Conservation (phyloP, 2,888 invertebrate species). For the Noctua comes region DNA sequence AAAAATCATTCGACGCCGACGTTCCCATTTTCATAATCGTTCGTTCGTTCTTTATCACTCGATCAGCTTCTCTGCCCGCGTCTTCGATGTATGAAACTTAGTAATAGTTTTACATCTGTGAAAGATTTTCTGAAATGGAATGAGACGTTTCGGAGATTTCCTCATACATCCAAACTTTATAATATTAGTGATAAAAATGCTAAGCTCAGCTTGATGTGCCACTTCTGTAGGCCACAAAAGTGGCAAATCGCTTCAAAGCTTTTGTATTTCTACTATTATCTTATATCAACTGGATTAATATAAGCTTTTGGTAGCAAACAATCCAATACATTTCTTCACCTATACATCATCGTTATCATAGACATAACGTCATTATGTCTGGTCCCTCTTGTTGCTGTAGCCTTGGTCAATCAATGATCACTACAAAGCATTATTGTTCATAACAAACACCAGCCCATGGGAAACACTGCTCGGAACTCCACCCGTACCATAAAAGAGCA, state of each 20-base stretch:
- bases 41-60: neutral
- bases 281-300: neutral
- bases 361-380: neutral
- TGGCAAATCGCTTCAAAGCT: neutral
- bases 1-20: neutral
- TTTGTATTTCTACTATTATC: neutral
- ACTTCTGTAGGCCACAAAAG: neutral
- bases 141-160: no score
- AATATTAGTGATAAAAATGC: neutral
- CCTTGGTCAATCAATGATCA: neutral
- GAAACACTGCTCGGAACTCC: conserved; percentile 37
- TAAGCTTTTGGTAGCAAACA: neutral
- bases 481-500: conserved; percentile 37
- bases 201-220: no score
- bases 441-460: conserved; percentile 21
- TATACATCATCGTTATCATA: no score
- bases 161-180: no score
- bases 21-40: neutral
- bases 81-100: neutral
- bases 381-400: neutral
- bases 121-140: no score
- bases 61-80: neutral
- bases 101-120: neutral
- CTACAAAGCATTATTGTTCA: neutral
- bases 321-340: neutral